Base-by-base conservation (phyloP, 2,113 vertebrate genomes). In the Lepus europaeus region DNA sequence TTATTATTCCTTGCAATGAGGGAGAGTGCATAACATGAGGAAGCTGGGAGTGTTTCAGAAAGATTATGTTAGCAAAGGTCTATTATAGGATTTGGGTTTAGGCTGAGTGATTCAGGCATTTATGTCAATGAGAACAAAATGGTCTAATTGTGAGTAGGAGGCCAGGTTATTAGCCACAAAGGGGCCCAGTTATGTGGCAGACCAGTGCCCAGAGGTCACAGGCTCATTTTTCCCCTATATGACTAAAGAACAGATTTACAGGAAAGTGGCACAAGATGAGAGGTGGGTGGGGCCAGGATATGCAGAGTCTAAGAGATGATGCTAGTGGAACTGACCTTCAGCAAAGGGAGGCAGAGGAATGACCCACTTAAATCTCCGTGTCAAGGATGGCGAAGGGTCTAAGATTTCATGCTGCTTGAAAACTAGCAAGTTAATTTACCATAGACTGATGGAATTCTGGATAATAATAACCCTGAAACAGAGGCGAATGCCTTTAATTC, bases 271-370 rank as follows among this genome's bases (percentile, higher is more conserved):
- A 80, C 22, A 89, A 74, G 31, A 45, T 29, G 51, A 70, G 51
- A 88, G 31, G 16, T 39, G 61, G 66, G 20, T 29, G 80, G 49
- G 25, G 16, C 4, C 45, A 63, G n/a, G 36, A 27, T 63, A 23
- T 20, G n/a, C 31, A 70, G 81, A 31, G 39, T 17, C 89, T 69
- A 39, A 33, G 86, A 89, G 63, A 89, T 68, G 31, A 33, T 69
- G 79, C 23, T 69, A 49, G 39, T n/a, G 78, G 61, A 80, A 9
- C 33, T 64, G 27, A 82, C 59, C 45, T 87, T 87, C n/a, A 63
- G 5, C 88, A 88, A 94, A 87, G 73, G 22, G 68, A 77, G 90
- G 45, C 25, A 66, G 61, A 93, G 63, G 33, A 61, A 33, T 59
- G 56, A 61, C 56, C 25, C 79, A 68, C 45, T 83, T 72, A 69